Evolutionary conservation across 2,113 vertebrate species (phyloP), one percentile per base, ranked within the genome.

Genomic region (Sapajus apella): DNA sequence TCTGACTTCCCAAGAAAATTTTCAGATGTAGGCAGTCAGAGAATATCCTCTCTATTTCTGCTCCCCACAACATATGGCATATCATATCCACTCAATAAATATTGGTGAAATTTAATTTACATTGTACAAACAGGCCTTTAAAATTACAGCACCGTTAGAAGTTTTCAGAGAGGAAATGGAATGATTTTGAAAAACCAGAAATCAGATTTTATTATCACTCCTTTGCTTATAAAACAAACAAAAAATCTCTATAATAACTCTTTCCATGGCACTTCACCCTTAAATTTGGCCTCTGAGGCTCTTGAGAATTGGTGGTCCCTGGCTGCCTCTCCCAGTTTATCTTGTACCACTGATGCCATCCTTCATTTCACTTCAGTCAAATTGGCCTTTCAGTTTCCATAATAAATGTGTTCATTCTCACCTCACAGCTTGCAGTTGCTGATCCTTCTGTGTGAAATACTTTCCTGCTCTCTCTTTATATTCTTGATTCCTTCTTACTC

Each of bases 161-260:
- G 64, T 70, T 82, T 68, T 50, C 40, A 81, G 43, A n/a, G 79
- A 95, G 12, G 58, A 55, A 3, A n/a, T 93, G 13, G 35, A 61
- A 75, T 76, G 2, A 35, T 79, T 91, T 82, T 85, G 66, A 75
- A 52, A 92, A 68, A 47, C 2, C 3, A 47, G 16, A 85, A 88
- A 91, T 93, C 14, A 27, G n/a, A 93, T 93, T 93, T 92, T 87
- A 76, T 88, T 21, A 82, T 50, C 8, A 72, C 5, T 82, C 11
- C 5, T 50, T 55, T 85, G 68, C 8, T 83, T 80, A 30, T n/a
- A 94, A 56, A 76, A 55, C 45, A 55, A 32, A 72, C 21, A 55
- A 27, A 55, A 17, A 12, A n/a, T 16, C 18, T 72, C 50, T 73
- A 3, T 17, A 66, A 16, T 50, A 12, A 14, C 6, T 55, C 10